phyloP scores from a whole-genome alignment of 2,797 vertebrate genomes.

The Gastrophryne carolinensis region DNA sequence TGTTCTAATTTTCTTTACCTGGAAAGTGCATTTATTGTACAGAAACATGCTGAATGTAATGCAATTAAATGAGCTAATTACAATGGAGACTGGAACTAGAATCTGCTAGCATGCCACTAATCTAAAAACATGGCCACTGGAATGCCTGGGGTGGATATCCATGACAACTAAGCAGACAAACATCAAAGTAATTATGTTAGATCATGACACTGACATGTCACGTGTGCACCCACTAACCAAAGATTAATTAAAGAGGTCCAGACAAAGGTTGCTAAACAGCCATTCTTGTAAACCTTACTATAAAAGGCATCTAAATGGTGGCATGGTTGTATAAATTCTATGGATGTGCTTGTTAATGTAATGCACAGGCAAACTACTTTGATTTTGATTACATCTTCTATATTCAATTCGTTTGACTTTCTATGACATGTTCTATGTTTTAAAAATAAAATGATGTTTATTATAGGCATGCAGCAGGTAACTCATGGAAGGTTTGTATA shows the following conservation, averaged over 20 bases:
- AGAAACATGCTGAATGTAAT: conserved; percentile 27
- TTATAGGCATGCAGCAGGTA: no score
- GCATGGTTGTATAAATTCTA: no score
- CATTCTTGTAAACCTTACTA: not conserved
- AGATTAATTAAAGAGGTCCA: not conserved
- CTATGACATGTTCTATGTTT: no score
- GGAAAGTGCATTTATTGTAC: conserved; percentile 26
- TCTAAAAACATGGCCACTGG: conserved; percentile 1
- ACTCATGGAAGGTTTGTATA: no score
- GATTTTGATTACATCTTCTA: no score
- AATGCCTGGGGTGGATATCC: not conserved
- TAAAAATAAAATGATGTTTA: no score
- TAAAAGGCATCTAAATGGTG: no score
- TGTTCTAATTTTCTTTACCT: conserved; percentile 32
- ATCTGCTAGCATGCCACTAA: not conserved
- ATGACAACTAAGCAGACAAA: not conserved
- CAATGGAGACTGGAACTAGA: not conserved
- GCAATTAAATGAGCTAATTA: conserved; percentile 33
- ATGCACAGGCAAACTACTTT: no score
- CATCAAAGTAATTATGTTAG: not conserved
- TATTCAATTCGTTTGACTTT: no score
- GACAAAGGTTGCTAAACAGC: not conserved
- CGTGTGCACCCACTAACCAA: not conserved
- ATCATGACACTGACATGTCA: not conserved
- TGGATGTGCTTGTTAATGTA: no score